Conservation (phyloP, 2,888 invertebrate species). For the Pristionchus maxplancki region DNA sequence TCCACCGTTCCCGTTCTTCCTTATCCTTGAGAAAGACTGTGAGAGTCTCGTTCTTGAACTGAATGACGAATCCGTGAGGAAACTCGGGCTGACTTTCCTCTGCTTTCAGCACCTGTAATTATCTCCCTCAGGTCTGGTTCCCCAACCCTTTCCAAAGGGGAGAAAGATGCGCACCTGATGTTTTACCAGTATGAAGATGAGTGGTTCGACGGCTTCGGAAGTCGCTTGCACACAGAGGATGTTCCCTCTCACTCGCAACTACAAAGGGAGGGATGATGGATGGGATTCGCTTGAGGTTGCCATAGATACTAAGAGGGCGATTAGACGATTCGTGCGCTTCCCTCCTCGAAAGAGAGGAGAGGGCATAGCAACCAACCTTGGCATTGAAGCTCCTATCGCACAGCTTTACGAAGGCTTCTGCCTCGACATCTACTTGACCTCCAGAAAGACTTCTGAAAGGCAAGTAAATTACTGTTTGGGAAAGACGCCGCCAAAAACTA, state of each 20-base stretch:
- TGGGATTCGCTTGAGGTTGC: constrained; percentile 5
- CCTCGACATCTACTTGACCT: constrained; percentile 27
- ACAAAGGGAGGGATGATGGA: neutral
- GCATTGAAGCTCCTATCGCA: constrained; percentile 41
- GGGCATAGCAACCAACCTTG: constrained; percentile 8
- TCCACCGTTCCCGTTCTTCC: constrained; percentile 69
- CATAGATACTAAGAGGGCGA: constrained; percentile 14
- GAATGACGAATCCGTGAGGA: constrained; percentile 46
- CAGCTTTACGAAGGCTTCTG: constrained; percentile 5
- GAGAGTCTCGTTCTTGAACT: constrained; percentile 53
- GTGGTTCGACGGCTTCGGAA: constrained; percentile 38
- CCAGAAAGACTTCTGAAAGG: constrained; percentile 34
- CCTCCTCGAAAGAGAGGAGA: neutral
- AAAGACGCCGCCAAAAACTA: neutral
- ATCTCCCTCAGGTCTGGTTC: neutral
- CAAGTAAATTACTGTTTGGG: neutral
- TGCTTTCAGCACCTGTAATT: constrained; percentile 46
- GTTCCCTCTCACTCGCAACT: constrained; percentile 49
- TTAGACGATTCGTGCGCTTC: neutral
- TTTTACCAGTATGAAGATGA: constrained; percentile 47
- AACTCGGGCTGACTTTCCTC: constrained; percentile 43
- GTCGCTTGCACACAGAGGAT: constrained; percentile 45
- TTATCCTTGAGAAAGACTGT: constrained; percentile 59
- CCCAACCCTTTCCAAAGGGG: neutral
- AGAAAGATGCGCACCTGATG: constrained; percentile 30